These are phyloP conservation scores for Microcaecilia unicolor DNA, from an alignment of 2,797 vertebrate species.

Conservation along the genomic window DNA sequence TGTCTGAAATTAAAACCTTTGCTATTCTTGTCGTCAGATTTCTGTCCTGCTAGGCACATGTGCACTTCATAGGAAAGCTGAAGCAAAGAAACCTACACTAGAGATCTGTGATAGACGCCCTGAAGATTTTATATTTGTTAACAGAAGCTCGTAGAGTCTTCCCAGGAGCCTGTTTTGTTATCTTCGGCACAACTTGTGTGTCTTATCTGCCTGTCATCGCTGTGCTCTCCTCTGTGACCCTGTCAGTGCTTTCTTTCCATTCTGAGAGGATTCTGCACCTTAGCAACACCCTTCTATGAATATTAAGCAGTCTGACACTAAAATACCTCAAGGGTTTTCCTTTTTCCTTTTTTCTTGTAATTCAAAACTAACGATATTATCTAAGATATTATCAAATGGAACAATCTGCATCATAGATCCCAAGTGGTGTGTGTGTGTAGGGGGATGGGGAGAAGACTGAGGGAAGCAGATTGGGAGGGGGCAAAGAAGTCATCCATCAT, in stretches of 20 bases:
- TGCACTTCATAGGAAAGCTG: constrained; percentile 22
- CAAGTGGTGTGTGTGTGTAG: too few relatives aligned
- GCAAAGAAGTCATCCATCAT: too few relatives aligned
- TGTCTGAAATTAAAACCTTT: constrained; percentile 38
- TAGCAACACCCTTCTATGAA: constrained; percentile 10
- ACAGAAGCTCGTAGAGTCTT: neutral
- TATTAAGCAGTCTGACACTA: constrained; percentile 9
- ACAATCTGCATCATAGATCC: too few relatives aligned
- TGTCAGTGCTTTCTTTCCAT: neutral
- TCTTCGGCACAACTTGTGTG: neutral
- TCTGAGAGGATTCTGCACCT: neutral
- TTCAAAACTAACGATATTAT: too few relatives aligned
- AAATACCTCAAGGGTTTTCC: constrained; percentile 2
- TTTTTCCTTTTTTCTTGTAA: neutral
- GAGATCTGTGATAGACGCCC: too few relatives aligned
- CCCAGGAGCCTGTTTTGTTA: neutral
- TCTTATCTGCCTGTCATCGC: neutral
- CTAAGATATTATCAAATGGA: too few relatives aligned
- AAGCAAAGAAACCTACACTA: too few relatives aligned
- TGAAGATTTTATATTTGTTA: too few relatives aligned
- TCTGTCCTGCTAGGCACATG: constrained; percentile 31
- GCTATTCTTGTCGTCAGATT: constrained; percentile 26
- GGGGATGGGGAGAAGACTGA: too few relatives aligned
- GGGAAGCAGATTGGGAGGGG: too few relatives aligned
- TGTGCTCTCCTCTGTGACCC: neutral